These are phyloP conservation scores for Urocolius indicus DNA, from an alignment of 2,113 vertebrate species.

Conservation along the genomic window DNA sequence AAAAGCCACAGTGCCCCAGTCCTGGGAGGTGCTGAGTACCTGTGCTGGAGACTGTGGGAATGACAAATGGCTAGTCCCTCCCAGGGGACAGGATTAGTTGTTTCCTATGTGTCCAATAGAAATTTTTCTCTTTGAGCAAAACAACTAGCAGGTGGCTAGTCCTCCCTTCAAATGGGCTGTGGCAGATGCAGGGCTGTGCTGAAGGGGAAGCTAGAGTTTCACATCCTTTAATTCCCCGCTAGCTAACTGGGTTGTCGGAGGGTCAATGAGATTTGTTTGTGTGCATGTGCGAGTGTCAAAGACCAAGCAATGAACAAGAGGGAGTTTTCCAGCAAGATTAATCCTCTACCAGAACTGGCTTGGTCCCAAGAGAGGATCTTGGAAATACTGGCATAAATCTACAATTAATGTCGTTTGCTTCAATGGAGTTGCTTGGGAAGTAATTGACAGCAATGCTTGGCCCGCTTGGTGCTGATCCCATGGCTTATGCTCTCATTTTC, in stretches of 20 bases:
- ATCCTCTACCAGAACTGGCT: constrained; percentile 35
- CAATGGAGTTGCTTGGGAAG: neutral
- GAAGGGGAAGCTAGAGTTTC: constrained; percentile 51
- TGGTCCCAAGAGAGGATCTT: neutral
- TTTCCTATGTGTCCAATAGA: neutral
- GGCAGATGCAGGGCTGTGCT: constrained; percentile 55
- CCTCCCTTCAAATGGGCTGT: neutral
- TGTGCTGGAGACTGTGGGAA: constrained; percentile 15
- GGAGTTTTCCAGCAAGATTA: constrained; percentile 21
- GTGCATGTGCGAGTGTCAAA: neutral
- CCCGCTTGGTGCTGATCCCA: constrained; percentile 15
- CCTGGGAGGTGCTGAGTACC: neutral
- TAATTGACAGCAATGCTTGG: neutral
- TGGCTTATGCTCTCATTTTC: constrained; percentile 12
- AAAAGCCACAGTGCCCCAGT: neutral
- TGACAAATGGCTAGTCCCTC: neutral
- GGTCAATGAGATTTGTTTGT: neutral
- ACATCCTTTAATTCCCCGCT: constrained; percentile 7
- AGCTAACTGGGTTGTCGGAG: constrained; percentile 12
- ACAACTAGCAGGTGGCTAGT: constrained; percentile 57
- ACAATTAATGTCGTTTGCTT: constrained; percentile 8
- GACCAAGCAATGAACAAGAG: neutral
- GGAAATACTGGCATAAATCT: constrained; percentile 1
- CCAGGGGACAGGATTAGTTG: neutral
- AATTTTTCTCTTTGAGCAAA: neutral